Conservation (phyloP, 2,888 invertebrate species). For the Drosophila mimetica region DNA sequence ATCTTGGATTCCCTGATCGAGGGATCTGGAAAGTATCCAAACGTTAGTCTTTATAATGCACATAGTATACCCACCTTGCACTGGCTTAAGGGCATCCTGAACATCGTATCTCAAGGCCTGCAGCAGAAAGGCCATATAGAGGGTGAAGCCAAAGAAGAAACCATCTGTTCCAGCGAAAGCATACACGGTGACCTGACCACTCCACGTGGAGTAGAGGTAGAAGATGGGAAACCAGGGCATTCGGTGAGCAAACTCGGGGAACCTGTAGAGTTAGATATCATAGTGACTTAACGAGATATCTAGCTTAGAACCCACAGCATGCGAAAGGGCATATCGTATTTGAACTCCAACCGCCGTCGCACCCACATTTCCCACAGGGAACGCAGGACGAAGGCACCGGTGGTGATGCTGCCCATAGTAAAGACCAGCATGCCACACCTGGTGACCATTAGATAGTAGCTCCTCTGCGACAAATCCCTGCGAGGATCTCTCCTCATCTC, state of each 20-base stretch:
- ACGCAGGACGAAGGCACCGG: slow-evolving; percentile 61
- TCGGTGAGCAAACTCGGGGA: slow-evolving; percentile 50
- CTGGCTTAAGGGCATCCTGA: slow-evolving; percentile 16
- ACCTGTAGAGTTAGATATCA: slow-evolving; percentile 30
- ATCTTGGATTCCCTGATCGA: slow-evolving; percentile 7
- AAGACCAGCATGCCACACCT: slow-evolving; percentile 61
- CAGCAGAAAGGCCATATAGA: slow-evolving; percentile 58
- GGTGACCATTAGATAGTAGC: slow-evolving; percentile 53
- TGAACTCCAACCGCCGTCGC: slow-evolving; percentile 48
- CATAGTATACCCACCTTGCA: not conserved
- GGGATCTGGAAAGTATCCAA: slow-evolving; percentile 4
- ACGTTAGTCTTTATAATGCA: not conserved
- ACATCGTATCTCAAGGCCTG: slow-evolving; percentile 53
- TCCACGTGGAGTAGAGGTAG: slow-evolving; percentile 64
- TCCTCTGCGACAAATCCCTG: slow-evolving; percentile 25
- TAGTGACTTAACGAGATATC: not conserved
- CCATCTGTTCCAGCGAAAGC: slow-evolving; percentile 67
- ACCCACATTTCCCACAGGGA: slow-evolving; percentile 65
- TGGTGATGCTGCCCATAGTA: slow-evolving; percentile 60
- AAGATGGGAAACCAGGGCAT: slow-evolving; percentile 61
- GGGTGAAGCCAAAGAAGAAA: slow-evolving; percentile 69
- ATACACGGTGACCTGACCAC: slow-evolving; percentile 67
- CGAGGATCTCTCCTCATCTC: not conserved
- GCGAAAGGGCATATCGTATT: slow-evolving; percentile 69
- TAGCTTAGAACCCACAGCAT: slow-evolving; percentile 51